Evolutionary conservation across 53 echinoderm and acorn worm species (phyloP).

Genomic region (Paelopatides confundens): DNA sequence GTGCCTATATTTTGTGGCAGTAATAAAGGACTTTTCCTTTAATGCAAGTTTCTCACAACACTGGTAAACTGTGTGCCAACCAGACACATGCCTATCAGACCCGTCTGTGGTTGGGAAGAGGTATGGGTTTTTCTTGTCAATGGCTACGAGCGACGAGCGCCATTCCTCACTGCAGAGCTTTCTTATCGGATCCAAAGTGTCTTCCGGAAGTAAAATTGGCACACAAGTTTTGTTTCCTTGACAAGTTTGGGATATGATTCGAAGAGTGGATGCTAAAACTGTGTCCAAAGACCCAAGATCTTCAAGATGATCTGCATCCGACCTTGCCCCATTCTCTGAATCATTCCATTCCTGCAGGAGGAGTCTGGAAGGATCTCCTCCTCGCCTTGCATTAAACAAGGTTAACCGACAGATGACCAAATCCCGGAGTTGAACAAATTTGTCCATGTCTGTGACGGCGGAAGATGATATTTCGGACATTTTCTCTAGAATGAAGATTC

Average conservation of each 20-base stretch:
- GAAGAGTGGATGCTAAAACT: slow-evolving; percentile 27
- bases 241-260: slow-evolving; percentile 58
- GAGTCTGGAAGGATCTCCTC: slow-evolving; percentile 68
- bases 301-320: slow-evolving; percentile 51
- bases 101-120: slow-evolving; percentile 56
- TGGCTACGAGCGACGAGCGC: background rate
- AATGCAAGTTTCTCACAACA: slow-evolving; percentile 39
- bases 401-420: slow-evolving; percentile 53
- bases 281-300: slow-evolving; percentile 48
- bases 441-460: slow-evolving; percentile 24
- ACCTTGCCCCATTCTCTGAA: slow-evolving; percentile 59
- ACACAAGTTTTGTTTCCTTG: slow-evolving; percentile 61
- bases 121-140: slow-evolving; percentile 33
- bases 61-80: slow-evolving; percentile 62
- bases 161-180: slow-evolving; percentile 16
- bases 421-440: slow-evolving; percentile 57
- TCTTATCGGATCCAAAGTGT: slow-evolving; percentile 53
- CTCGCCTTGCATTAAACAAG: slow-evolving; percentile 71
- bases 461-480: background rate
- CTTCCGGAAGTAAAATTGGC: slow-evolving; percentile 58
- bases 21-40: slow-evolving; percentile 11
- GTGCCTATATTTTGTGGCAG: slow-evolving; percentile 71
- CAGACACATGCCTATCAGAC: slow-evolving; percentile 59
- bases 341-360: slow-evolving; percentile 55
- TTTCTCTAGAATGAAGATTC: background rate